Evolutionary conservation across 2,888 invertebrate genomes (phyloP), one percentile per base, ranked within the genome.

Genomic region (Diogma glabrata): DNA sequence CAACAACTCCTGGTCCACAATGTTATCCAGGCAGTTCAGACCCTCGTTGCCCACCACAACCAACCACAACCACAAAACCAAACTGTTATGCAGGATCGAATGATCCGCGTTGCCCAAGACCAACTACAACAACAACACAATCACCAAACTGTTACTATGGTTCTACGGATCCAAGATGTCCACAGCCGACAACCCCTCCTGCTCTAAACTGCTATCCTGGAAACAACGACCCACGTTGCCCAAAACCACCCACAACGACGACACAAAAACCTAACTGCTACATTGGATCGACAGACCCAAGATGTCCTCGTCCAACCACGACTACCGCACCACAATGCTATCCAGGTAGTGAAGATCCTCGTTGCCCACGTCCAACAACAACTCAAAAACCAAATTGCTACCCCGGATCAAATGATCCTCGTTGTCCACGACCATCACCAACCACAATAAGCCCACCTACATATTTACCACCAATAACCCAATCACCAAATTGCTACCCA

Each of bases 11-110:
- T 61, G 57, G 14, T 20, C 47, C 26, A 36, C 71, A 22, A 69
- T 75, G 55, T 69, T 73, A 53, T 54, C 67, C 67, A 3, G 69
- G 69, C 7, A 61, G 61, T 9, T 60, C 53, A 1, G 67, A 69
- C 51, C 64, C 65, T 3, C 57, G 64, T 19, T 67, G 66, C 50
- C 26, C 28, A 22, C 17, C 49, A 30, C 46, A 51, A 46, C 47
- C 36, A 50, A 14, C 48, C 5, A 50, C 43, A 10, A 51, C 61
- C 1, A 56, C 58, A 4, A 47, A 45, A 52, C 71, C 20, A 69
- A 71, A 55, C 4, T 67, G 66, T 48, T 64, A 59, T 28, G 65
- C 65, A 22, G 66, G 64, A 19, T 60, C 62, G 3, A 54, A 26
- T 5, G 64, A 64, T 53, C 64, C 65, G 2, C 57, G 64, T 20